phyloP scores from a whole-genome alignment of 2,797 vertebrate genomes.

The Morelia viridis region DNA sequence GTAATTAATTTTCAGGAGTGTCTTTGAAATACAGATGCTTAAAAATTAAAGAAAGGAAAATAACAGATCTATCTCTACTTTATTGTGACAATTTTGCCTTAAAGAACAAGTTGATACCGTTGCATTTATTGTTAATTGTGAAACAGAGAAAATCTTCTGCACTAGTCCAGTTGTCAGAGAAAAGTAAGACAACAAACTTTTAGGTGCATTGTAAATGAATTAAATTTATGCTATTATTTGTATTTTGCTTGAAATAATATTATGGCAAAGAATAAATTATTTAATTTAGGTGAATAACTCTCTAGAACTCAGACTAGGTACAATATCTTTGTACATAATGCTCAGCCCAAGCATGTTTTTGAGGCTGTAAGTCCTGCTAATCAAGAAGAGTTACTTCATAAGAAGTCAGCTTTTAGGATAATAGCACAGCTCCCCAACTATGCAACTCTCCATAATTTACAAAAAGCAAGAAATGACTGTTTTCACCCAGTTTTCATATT shows the following conservation, averaged over 20 bases:
- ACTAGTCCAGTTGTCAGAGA: neutral
- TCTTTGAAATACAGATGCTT: conserved; percentile 20
- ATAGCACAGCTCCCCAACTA: neutral
- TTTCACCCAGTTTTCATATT: neutral
- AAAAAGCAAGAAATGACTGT: neutral
- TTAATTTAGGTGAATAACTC: conserved; percentile 5
- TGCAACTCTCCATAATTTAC: neutral
- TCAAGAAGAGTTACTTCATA: neutral
- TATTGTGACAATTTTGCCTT: neutral
- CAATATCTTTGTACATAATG: neutral
- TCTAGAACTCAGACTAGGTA: neutral
- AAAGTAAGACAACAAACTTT: conserved; percentile 13
- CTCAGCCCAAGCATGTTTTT: neutral
- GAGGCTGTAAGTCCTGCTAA: neutral
- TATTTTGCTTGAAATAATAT: neutral
- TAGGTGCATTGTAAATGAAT: neutral
- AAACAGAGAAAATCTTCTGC: neutral
- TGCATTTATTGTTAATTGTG: conserved; percentile 21
- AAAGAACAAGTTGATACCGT: neutral
- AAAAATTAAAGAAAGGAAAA: neutral
- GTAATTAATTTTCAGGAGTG: conserved; percentile 19
- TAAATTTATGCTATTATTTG: neutral
- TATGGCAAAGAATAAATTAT: neutral
- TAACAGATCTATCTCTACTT: conserved; percentile 7
- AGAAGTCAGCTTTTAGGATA: neutral